A percentile compares a stretch with the other conserved stretches of the same genome.
These are phyloP conservation scores for Siphonodentalium dalli DNA, from an alignment of 2,888 invertebrate species.

Conservation along the genomic window DNA sequence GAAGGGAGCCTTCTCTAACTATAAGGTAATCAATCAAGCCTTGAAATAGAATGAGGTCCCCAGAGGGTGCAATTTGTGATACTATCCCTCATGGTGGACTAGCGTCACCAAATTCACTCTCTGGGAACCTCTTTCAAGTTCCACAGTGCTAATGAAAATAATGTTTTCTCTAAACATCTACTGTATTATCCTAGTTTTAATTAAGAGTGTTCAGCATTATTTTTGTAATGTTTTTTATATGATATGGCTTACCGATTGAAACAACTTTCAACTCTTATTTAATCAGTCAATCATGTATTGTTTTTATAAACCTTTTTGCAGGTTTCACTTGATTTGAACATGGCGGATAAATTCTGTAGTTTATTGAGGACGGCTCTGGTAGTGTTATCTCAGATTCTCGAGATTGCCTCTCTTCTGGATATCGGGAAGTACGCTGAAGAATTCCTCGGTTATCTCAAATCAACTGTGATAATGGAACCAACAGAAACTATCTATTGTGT, in stretches of 20 bases:
- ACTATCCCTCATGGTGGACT: no score
- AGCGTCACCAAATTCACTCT: no score
- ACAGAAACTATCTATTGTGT: slow-evolving; percentile 77
- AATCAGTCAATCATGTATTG: not conserved
- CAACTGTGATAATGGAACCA: slow-evolving; percentile 76
- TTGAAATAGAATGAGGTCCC: no score
- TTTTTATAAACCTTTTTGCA: slow-evolving; percentile 28
- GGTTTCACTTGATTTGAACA: slow-evolving; percentile 65
- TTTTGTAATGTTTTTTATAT: no score
- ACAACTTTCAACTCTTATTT: not conserved
- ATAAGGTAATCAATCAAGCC: slow-evolving; percentile 78
- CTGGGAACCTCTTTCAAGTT: no score
- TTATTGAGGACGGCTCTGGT: slow-evolving; percentile 69
- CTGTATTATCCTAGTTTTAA: no score
- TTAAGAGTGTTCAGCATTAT: no score
- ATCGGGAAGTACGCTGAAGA: slow-evolving; percentile 81
- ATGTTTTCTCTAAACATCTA: no score
- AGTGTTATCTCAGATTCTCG: slow-evolving; percentile 71
- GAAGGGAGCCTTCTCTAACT: slow-evolving; percentile 83
- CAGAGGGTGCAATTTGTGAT: no score
- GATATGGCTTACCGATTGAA: no score
- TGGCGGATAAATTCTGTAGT: slow-evolving; percentile 58
- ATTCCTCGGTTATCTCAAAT: slow-evolving; percentile 77
- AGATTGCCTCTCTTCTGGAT: slow-evolving; percentile 69
- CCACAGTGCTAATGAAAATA: no score